phyloP scores from a whole-genome alignment of 2,888 invertebrate genomes.

The Celastrina argiolus region DNA sequence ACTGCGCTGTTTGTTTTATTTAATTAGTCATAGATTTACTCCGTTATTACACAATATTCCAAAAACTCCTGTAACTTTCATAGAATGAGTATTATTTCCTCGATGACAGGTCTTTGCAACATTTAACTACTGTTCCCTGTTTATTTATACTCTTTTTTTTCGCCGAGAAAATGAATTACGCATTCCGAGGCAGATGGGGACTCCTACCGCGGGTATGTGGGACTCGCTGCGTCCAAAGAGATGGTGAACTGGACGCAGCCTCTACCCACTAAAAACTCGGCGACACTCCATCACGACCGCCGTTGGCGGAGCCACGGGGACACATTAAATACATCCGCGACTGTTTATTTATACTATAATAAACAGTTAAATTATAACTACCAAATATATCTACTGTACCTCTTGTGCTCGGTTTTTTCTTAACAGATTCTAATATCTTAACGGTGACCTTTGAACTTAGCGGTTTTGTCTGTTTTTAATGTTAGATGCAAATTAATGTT shows the following conservation, averaged over 20 bases:
- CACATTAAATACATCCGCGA: too few species aligned
- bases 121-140: not conserved
- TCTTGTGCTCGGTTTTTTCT: not conserved
- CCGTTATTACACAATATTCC: not conserved
- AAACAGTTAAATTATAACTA: too few species aligned
- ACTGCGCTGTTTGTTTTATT: not conserved
- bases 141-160: not conserved
- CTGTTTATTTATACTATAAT: not conserved
- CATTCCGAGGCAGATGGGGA: too few species aligned
- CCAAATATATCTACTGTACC: too few species aligned
- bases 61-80: not conserved
- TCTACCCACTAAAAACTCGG: too few species aligned
- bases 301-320: too few species aligned
- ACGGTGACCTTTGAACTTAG: not conserved
- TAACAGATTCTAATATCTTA: not conserved
- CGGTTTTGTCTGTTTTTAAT: constrained; percentile 35
- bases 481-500: constrained; percentile 20
- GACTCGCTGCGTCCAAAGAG: too few species aligned
- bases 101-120: not conserved
- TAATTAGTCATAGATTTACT: not conserved
- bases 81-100: not conserved
- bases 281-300: too few species aligned
- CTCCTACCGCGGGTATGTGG: too few species aligned
- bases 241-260: too few species aligned
- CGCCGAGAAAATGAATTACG: too few species aligned